phyloP scores from a whole-genome alignment of 37 sponge, comb jelly and placozoan genomes.

The Spongilla lacustris region DNA sequence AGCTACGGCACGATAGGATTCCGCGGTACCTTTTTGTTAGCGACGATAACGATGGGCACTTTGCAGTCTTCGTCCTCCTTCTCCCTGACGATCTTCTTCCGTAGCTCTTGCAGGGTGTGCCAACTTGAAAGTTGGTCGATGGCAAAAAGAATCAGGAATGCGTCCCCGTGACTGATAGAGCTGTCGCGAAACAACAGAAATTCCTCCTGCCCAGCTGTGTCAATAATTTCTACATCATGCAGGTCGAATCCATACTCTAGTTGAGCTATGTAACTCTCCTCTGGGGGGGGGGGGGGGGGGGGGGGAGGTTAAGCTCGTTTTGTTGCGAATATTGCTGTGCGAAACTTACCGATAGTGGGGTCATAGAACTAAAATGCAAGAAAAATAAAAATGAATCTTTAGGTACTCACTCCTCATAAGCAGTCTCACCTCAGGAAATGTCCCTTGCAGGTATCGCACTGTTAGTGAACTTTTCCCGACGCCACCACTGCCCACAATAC shows the following conservation, averaged over 20 bases:
- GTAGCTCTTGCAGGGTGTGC: slow-evolving; percentile 68
- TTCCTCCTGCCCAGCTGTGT: slow-evolving; percentile 95
- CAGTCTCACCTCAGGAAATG: slow-evolving; percentile 77
- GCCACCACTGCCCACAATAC: slow-evolving; percentile 92
- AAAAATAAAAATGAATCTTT: not conserved
- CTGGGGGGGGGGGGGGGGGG: slow-evolving; percentile 16
- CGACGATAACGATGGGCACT: slow-evolving; percentile 84
- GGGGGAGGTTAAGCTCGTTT: not conserved
- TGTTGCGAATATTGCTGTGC: not conserved
- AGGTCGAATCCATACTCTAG: slow-evolving; percentile 77
- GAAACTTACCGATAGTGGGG: slow-evolving; percentile 82
- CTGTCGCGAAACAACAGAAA: slow-evolving; percentile 81
- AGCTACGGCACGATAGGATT: not conserved
- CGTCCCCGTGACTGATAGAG: slow-evolving; percentile 83
- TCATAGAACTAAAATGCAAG: slow-evolving; percentile 74
- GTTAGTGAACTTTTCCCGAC: slow-evolving; percentile 94
- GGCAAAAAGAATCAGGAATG: slow-evolving; percentile 84
- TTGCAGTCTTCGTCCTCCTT: slow-evolving; percentile 71
- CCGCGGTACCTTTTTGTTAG: slow-evolving; percentile 77
- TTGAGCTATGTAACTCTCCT: slow-evolving; percentile 82
- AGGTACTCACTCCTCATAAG: not conserved
- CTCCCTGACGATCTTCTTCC: slow-evolving; percentile 75
- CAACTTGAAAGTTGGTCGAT: slow-evolving; percentile 78
- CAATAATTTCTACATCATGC: slow-evolving; percentile 87
- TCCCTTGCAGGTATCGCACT: slow-evolving; percentile 69